Percentiles rank a stretch among this genome's conserved stretches.
phyloP scores from a whole-genome alignment of 1,140 invertebrate genomes.

The Drosophila grimshawi region DNA sequence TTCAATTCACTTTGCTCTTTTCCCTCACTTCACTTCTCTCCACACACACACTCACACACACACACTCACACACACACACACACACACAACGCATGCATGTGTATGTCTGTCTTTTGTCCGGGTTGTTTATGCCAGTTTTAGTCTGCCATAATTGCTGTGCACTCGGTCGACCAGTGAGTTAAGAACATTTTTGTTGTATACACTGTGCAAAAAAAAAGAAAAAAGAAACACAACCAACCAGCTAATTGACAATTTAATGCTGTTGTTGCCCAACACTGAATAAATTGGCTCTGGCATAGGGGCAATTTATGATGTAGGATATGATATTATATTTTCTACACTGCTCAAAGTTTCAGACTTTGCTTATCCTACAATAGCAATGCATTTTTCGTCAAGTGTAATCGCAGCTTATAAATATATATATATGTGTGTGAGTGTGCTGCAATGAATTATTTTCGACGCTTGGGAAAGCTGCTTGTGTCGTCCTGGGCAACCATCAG shows the following conservation, averaged over 20 bases:
- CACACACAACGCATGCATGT: constrained; percentile 9
- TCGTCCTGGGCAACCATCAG: constrained; percentile 19
- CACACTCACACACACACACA: constrained; percentile 10
- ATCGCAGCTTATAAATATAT: constrained; percentile 13
- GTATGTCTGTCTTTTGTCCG: constrained; percentile 32
- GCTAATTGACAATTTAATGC: constrained; percentile 16
- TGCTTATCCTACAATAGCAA: neutral
- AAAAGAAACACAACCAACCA: neutral
- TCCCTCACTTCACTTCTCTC: too few relatives aligned
- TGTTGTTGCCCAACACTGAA: too few relatives aligned
- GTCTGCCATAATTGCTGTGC: constrained; percentile 49
- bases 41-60: constrained; percentile 4
- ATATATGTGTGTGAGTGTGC: constrained; percentile 1
- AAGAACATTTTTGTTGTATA: constrained; percentile 10
- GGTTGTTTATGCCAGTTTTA: constrained; percentile 52
- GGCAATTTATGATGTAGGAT: too few relatives aligned
- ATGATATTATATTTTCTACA: too few relatives aligned
- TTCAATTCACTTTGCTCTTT: constrained; percentile 22
- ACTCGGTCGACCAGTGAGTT: constrained; percentile 33
- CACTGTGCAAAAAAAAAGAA: constrained; percentile 37
- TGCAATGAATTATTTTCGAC: constrained; percentile 27
- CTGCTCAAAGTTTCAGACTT: too few relatives aligned
- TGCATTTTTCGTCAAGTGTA: constrained; percentile 24
- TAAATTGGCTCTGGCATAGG: too few relatives aligned
- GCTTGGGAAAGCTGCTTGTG: constrained; percentile 25